These are phyloP conservation scores for Carassius auratus DNA, from an alignment of 2,113 vertebrate species.

Conservation along the genomic window DNA sequence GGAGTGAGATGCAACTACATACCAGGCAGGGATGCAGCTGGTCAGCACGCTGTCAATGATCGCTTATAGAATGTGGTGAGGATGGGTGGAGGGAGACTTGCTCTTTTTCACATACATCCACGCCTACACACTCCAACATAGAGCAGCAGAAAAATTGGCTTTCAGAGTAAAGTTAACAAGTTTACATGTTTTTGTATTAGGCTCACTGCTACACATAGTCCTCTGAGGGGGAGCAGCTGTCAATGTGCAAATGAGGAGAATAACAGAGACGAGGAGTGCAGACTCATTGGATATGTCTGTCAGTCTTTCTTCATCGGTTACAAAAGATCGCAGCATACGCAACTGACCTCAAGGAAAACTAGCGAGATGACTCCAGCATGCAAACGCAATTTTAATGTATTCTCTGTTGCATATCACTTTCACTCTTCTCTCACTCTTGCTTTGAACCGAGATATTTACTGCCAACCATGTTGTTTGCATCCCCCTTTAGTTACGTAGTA, in stretches of 20 bases:
- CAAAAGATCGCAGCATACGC: constrained; percentile 19
- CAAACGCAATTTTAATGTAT: background rate
- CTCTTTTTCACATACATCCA: background rate
- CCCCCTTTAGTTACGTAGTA: background rate
- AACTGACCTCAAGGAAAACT: constrained; percentile 32
- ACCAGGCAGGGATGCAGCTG: too few relatives aligned
- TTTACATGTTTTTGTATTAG: constrained; percentile 53
- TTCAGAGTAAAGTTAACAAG: constrained; percentile 3
- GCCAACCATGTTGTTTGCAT: background rate
- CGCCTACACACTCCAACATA: background rate
- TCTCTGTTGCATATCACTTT: background rate
- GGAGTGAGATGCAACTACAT: too few relatives aligned
- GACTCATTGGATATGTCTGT: constrained; percentile 29
- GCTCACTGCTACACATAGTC: constrained; percentile 56
- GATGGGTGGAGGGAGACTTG: too few relatives aligned
- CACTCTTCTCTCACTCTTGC: background rate
- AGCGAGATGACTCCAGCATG: background rate
- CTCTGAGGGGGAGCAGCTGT: constrained; percentile 47
- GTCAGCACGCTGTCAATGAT: too few relatives aligned
- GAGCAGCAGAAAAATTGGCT: background rate
- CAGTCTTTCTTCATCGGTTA: constrained; percentile 32
- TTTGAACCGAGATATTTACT: background rate
- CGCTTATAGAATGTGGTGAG: too few relatives aligned
- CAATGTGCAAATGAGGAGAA: constrained; percentile 19
- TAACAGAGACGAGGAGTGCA: constrained; percentile 10